These are phyloP conservation scores for Oscheius onirici DNA, from an alignment of 2,888 invertebrate genomes.

Conservation along the genomic window DNA sequence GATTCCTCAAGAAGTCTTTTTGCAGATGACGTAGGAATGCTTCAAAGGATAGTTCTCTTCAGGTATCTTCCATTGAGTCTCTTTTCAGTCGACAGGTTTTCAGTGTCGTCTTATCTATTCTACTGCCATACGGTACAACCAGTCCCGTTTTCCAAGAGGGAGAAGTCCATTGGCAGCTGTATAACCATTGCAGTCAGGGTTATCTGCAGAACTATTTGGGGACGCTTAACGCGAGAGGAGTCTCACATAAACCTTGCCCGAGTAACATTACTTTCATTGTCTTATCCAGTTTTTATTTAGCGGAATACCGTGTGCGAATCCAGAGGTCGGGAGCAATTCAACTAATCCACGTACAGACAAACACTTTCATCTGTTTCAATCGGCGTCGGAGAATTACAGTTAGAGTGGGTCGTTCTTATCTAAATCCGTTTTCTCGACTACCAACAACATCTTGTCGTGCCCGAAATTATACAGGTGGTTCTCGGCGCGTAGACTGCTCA, in stretches of 20 bases:
- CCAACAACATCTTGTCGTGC: background rate
- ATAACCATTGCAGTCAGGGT: constrained; percentile 46
- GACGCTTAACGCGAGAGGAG: constrained; percentile 40
- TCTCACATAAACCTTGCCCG: constrained; percentile 37
- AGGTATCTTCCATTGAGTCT: background rate
- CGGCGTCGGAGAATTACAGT: constrained; percentile 31
- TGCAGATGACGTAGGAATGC: constrained; percentile 25
- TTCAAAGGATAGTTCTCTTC: constrained; percentile 16
- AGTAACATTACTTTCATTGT: constrained; percentile 36
- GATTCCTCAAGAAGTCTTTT: background rate
- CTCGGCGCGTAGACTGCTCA: constrained; percentile 18
- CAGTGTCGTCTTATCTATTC: background rate
- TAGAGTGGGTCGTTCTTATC: constrained; percentile 33
- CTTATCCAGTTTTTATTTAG: constrained; percentile 26
- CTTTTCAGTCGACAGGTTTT: background rate
- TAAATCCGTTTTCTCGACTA: constrained; percentile 23
- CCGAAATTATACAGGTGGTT: background rate
- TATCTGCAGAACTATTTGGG: constrained; percentile 47
- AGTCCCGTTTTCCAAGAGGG: constrained; percentile 21
- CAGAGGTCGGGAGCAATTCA: constrained; percentile 41
- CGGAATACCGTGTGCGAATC: constrained; percentile 43
- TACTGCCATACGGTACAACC: constrained; percentile 3
- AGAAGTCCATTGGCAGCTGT: constrained; percentile 46
- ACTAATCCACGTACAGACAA: constrained; percentile 45
- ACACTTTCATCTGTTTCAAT: constrained; percentile 49